Percentiles rank a stretch among this genome's conserved stretches.
Evolutionary conservation across 2,888 invertebrate species (phyloP).

Genomic region (Hydriomena furcata): DNA sequence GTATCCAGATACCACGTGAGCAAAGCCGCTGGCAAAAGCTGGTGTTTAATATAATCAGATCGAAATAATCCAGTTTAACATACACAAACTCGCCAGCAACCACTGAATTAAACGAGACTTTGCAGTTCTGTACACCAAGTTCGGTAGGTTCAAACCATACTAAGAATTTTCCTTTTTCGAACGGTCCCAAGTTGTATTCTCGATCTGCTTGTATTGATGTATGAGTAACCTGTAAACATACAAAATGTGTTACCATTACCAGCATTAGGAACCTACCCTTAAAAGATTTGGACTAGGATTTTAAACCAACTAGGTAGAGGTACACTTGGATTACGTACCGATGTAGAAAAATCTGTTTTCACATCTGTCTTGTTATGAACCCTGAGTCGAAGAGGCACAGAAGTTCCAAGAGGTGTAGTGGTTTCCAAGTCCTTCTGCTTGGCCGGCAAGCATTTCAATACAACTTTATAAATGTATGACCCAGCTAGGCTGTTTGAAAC

Average conservation of each 20-base stretch:
- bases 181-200: conserved; percentile 54
- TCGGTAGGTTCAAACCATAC: conserved; percentile 70
- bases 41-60: too few relatives aligned
- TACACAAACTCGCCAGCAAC: conserved; percentile 73
- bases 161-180: conserved; percentile 69
- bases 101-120: conserved; percentile 60
- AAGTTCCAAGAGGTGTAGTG: conserved; percentile 56
- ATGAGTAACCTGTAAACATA: conserved; percentile 57
- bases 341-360: conserved; percentile 54
- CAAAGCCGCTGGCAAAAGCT: too few relatives aligned
- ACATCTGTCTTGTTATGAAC: conserved; percentile 64
- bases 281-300: too few relatives aligned
- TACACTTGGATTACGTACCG: conserved; percentile 42
- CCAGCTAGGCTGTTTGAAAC: conserved; percentile 63
- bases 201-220: conserved; percentile 59
- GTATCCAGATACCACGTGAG: too few relatives aligned
- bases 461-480: conserved; percentile 59
- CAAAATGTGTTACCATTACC: too few relatives aligned
- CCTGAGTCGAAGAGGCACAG: conserved; percentile 60
- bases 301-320: too few relatives aligned
- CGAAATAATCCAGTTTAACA: too few relatives aligned
- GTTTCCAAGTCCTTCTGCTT: conserved; percentile 65
- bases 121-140: conserved; percentile 59
- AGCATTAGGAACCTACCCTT: too few relatives aligned
- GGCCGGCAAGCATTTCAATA: conserved; percentile 66